Evolutionary conservation across 2,797 vertebrate genomes (phyloP), one percentile per base, ranked within the genome.

Genomic region (Dicrostonyx torquatus): DNA sequence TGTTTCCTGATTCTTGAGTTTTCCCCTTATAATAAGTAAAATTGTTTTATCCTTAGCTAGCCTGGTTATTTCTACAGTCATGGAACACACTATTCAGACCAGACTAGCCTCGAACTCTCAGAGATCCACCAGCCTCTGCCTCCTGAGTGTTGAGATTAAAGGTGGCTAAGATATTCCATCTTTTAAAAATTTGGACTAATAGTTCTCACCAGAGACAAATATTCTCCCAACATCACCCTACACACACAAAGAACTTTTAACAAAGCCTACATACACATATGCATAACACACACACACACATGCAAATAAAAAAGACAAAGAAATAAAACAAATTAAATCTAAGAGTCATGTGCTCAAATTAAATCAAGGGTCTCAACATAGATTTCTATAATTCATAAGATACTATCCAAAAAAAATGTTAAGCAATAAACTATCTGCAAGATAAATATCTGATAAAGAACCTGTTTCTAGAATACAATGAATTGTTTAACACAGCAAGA

Each of bases 401-500:
- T 43, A 91, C 58, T 87, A 43, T 64, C 89, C 83, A 24, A 8
- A 90, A 94, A 93, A 64, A 88, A 95, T 75, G 31, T 62, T 22
- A 20, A n/a, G 14, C 60, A 37, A 88, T 40, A 94, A 90, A 91
- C 86, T 83, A 87, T 55, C 34, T 89, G 22, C 12, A 79, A 93
- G 62, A 85, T 31, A 87, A 90, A 55, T 79, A 89, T 37, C 50
- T 87, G 78, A 50, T 17, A n/a, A 93, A 96, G 45, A 89, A 84
- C 13, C 78, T 95, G 12, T 77, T 92, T 87, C 58, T 37, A 11
- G 70, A 93, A 84, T 58, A 76, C 75, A 91, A 94, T 87, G 31
- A 95, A 94, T 55, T 87, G 66, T 92, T 84, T 37, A 92, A 91
- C 13, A 89, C 34, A 83, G 64, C 34, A 93, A 89, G 62, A 96